These are phyloP conservation scores for Okamejei kenojei DNA, from an alignment of 2,797 vertebrate species.

Conservation along the genomic window DNA sequence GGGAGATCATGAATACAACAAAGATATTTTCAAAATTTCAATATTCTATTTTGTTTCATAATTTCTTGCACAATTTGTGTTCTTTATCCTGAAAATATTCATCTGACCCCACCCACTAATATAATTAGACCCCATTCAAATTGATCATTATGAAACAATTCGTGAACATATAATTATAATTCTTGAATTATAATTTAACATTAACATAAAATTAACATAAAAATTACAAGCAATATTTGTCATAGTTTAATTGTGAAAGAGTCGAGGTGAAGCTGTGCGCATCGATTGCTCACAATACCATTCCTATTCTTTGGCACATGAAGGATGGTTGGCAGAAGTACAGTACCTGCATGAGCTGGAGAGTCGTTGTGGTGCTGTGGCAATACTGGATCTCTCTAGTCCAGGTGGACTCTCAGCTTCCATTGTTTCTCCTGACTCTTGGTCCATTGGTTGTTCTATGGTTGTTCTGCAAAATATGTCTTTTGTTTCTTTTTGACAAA, in stretches of 20 bases:
- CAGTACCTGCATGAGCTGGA: background rate
- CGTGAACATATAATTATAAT: too few species aligned
- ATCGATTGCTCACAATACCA: background rate
- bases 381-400: background rate
- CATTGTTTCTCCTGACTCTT: background rate
- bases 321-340: background rate
- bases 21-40: background rate
- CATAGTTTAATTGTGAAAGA: background rate
- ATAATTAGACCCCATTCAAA: background rate
- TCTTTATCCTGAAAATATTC: background rate
- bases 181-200: too few species aligned
- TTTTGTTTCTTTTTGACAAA: background rate
- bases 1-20: background rate
- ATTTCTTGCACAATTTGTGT: background rate
- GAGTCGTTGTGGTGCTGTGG: background rate
- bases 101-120: background rate
- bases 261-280: background rate
- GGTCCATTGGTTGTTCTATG: background rate
- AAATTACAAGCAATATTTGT: background rate
- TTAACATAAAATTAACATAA: background rate
- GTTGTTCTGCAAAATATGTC: background rate
- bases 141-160: background rate
- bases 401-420: background rate
- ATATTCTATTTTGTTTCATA: background rate
- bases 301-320: background rate